Conservation (phyloP, 2,797 vertebrate genomes). For the Picus viridis region DNA sequence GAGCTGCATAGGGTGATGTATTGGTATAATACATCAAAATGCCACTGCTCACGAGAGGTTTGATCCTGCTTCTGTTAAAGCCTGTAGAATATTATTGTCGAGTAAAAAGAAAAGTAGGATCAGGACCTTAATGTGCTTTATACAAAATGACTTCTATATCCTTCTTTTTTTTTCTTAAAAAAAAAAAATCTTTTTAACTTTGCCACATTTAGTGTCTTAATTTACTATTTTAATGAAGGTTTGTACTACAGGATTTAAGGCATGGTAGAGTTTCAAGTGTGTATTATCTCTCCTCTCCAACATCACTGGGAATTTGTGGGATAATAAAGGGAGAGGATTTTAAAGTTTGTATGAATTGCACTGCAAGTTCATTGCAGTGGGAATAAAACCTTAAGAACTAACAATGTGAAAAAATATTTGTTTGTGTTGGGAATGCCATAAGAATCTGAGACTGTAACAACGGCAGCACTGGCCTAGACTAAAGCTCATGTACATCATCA, state of each 20-base stretch:
- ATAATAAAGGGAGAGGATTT: background rate
- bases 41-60: constrained; percentile 28
- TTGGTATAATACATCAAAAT: constrained; percentile 66
- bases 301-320: background rate
- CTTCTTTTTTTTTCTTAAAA: background rate
- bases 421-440: background rate
- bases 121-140: background rate
- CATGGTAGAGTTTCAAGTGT: background rate
- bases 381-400: background rate
- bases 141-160: background rate
- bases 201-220: background rate
- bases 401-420: background rate
- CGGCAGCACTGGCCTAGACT: background rate
- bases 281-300: background rate
- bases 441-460: background rate
- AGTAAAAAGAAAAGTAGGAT: constrained; percentile 13
- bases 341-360: background rate
- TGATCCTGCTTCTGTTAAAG: constrained; percentile 10
- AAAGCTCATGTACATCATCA: background rate
- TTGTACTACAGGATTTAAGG: background rate
- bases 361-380: background rate
- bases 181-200: background rate
- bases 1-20: constrained; percentile 51
- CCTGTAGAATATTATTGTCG: background rate
- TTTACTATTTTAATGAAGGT: background rate